Percentiles rank a stretch among this genome's conserved stretches.
Evolutionary conservation across 2,888 invertebrate genomes (phyloP).

Genomic region (Entomobrya proxima): DNA sequence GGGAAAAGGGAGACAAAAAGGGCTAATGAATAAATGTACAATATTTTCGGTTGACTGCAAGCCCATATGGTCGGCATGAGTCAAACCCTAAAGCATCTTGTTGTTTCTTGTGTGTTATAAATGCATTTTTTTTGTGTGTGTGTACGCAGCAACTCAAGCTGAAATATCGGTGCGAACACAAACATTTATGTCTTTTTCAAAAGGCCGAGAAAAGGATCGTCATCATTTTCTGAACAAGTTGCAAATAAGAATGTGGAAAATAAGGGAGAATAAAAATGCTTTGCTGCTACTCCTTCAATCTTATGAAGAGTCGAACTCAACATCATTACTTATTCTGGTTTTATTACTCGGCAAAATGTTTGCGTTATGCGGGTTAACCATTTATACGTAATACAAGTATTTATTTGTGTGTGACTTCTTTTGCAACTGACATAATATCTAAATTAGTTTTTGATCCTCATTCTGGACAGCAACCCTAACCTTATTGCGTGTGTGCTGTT

Average conservation of each 20-base stretch:
- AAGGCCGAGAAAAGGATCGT: not conserved
- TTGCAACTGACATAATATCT: not conserved
- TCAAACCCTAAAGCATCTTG: conserved; percentile 60
- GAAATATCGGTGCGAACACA: conserved; percentile 43
- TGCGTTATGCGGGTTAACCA: not conserved
- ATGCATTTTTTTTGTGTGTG: not conserved
- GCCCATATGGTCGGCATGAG: conserved; percentile 64
- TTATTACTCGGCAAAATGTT: conserved; percentile 46
- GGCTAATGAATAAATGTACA: conserved; percentile 59
- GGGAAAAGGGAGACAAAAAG: conserved; percentile 34
- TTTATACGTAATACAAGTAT: too few species aligned
- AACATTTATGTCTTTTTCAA: conserved; percentile 30
- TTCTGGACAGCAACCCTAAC: not conserved
- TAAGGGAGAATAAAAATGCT: not conserved
- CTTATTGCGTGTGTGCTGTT: conserved; percentile 3
- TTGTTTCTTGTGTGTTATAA: conserved; percentile 16
- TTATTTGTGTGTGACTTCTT: not conserved
- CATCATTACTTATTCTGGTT: conserved; percentile 50
- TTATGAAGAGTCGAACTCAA: conserved; percentile 1
- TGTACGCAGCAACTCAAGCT: conserved; percentile 40
- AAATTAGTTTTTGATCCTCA: not conserved
- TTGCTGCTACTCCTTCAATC: not conserved
- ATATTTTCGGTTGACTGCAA: conserved; percentile 57
- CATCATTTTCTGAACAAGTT: conserved; percentile 16
- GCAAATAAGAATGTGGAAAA: conserved; percentile 30